Percentiles rank a stretch among this genome's conserved stretches.
phyloP scores from a whole-genome alignment of 2,888 invertebrate genomes.

The Trissolcus brochymenae region DNA sequence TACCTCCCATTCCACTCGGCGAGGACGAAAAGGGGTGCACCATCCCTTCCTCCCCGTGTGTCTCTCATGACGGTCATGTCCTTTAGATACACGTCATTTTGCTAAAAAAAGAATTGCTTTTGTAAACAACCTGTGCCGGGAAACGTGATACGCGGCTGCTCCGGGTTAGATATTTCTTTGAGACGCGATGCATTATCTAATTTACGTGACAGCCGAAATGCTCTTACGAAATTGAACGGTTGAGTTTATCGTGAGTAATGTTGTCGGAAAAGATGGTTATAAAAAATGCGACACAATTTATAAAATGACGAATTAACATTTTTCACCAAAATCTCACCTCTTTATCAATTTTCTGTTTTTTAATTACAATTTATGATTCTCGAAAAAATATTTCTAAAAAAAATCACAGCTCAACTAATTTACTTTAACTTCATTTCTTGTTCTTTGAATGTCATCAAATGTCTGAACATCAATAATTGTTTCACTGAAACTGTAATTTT shows the following conservation, averaged over 20 bases:
- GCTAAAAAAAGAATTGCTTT: constrained; percentile 16
- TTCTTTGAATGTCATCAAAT: no score
- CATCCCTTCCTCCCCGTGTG: constrained; percentile 46
- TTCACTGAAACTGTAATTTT: constrained; percentile 14
- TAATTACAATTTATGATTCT: no score
- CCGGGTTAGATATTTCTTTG: constrained; percentile 29
- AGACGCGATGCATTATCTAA: constrained; percentile 36
- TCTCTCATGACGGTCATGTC: constrained; percentile 54
- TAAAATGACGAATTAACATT: no score
- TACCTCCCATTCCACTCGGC: constrained; percentile 67
- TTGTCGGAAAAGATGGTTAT: no score
- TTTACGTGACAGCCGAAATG: constrained; percentile 34
- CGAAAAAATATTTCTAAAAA: no score
- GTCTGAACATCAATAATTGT: no score
- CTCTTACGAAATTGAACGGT: constrained; percentile 18
- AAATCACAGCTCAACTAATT: no score
- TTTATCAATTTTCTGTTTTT: no score
- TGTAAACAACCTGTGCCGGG: constrained; percentile 4
- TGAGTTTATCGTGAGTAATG: constrained; percentile 5
- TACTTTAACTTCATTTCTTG: no score
- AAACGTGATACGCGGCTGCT: constrained; percentile 36
- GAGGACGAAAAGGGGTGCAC: constrained; percentile 52
- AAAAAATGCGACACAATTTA: no score
- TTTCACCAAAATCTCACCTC: no score
- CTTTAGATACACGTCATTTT: constrained; percentile 40